phyloP scores from a whole-genome alignment of 30 jellyfish, hydroid and myxozoan species.

The Mastigias papua region DNA sequence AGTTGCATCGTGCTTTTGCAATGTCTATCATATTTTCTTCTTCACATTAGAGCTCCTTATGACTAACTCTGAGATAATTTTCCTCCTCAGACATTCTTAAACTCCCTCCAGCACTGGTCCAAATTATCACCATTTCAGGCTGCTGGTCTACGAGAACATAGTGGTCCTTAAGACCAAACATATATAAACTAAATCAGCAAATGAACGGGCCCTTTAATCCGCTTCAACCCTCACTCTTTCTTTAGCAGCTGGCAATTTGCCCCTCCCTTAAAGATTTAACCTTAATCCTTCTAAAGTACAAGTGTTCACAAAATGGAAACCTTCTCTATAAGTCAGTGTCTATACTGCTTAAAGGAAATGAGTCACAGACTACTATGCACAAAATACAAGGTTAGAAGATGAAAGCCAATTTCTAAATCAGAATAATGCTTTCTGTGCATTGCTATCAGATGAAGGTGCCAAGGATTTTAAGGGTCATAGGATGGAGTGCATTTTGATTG shows the following conservation, averaged over 20 bases:
- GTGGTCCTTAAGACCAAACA: too few species aligned
- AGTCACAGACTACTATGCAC: constrained; percentile 18
- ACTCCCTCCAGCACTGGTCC: not conserved
- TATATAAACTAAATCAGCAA: not conserved
- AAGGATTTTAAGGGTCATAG: not conserved
- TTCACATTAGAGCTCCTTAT: not conserved
- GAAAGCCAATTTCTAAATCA: not conserved
- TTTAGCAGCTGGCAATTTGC: not conserved
- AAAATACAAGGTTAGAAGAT: constrained; percentile 16
- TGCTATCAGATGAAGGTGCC: not conserved
- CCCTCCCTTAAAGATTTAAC: not conserved
- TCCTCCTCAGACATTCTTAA: not conserved
- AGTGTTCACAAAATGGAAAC: constrained; percentile 16
- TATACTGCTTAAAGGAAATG: constrained; percentile 34
- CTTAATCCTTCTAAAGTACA: not conserved
- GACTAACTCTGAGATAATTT: not conserved
- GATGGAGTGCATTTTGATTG: not conserved
- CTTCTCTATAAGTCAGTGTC: constrained; percentile 37
- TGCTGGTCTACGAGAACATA: not conserved
- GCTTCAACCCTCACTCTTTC: not conserved
- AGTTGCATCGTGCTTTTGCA: not conserved
- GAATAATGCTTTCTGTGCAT: not conserved
- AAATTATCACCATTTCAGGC: not conserved
- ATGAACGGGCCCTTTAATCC: not conserved
- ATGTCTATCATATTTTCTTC: not conserved